Conservation (phyloP, 2,797 vertebrate species). For the Enteromius anoplus region DNA sequence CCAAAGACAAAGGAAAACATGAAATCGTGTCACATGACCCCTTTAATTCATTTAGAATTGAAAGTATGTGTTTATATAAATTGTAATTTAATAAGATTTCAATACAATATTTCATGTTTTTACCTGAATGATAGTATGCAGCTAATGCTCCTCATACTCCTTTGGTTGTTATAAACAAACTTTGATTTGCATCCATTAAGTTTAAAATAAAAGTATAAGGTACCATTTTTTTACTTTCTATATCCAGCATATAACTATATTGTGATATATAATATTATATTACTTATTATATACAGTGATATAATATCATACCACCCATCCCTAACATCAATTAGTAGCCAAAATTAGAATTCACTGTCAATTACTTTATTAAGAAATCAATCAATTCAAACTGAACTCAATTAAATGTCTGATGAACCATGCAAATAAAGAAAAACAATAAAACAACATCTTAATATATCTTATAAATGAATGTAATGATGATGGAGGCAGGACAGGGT, state of each 20-base stretch:
- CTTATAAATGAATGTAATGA: conserved; percentile 47
- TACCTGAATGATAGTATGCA: background rate
- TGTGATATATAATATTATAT: background rate
- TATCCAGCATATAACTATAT: background rate
- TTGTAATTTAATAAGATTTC: background rate
- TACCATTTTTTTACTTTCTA: background rate
- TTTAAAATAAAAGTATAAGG: background rate
- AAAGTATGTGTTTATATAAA: background rate
- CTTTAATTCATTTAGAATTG: background rate
- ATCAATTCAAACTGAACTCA: conserved; percentile 56
- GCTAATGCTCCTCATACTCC: background rate
- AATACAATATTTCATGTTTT: background rate
- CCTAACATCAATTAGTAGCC: conserved; percentile 39
- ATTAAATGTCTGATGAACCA: conserved; percentile 61
- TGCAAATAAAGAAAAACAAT: conserved; percentile 64
- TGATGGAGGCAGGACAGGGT: conserved; percentile 50
- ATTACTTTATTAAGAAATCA: conserved; percentile 37
- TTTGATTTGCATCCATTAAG: conserved; percentile 1
- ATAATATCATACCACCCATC: conserved; percentile 24
- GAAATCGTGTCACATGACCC: background rate
- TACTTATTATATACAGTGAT: background rate
- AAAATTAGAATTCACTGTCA: conserved; percentile 61
- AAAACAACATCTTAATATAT: conserved; percentile 44
- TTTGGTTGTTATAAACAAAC: background rate
- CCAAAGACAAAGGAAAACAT: background rate